Base-by-base conservation (phyloP, 2,113 vertebrate species). In the Ciconia boyciana region DNA sequence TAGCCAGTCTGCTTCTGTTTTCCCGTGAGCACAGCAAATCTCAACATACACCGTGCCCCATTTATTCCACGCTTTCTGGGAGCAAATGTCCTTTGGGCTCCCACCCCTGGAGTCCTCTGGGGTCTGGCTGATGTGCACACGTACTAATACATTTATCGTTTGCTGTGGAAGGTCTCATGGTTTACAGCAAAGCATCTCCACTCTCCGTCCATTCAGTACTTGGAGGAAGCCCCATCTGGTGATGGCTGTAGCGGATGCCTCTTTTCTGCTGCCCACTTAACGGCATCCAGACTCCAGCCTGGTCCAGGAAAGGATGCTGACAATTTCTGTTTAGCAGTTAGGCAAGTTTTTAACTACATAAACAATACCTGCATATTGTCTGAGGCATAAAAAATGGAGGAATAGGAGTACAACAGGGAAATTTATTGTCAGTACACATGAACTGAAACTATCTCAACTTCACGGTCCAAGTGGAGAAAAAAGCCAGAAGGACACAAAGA, bases 21-120 rank as follows among this genome's bases (percentile, higher is more conserved):
- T 36, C 11, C 14, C 10, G 25, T 31, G 7, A 49, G 32, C 74
- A 51, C n/a, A 48, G 25, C 29, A 83, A 58, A 68, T 70, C 39
- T 41, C 1, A 2, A 17, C 0, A 1, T 36, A 25, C 0, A 0
- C 29, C 2, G 0, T 6, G 12, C 20, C 10, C 10, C 0, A 0
- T 58, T 75, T 81, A 62, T 75, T 66, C 26, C 52, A 25, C 3
- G 0, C 13, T 87, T 88, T 79, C 51, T 54, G 29, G 48, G 9
- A 87, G 43, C 34, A 87, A 44, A 66, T 41, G 28, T 25, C 15
- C 36, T 78, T 54, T 75, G 55, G 41, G 17, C 2, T 85, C 22
- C 46, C 26, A 31, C 0, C 16, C 4, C 5, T 74, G 55, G 32
- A 55, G 49, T 49, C 24, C 26, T 84, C 39, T 68, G 71, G 28